Evolutionary conservation across 2,888 invertebrate species (phyloP).

Genomic region (Barypeithes pellucidus): DNA sequence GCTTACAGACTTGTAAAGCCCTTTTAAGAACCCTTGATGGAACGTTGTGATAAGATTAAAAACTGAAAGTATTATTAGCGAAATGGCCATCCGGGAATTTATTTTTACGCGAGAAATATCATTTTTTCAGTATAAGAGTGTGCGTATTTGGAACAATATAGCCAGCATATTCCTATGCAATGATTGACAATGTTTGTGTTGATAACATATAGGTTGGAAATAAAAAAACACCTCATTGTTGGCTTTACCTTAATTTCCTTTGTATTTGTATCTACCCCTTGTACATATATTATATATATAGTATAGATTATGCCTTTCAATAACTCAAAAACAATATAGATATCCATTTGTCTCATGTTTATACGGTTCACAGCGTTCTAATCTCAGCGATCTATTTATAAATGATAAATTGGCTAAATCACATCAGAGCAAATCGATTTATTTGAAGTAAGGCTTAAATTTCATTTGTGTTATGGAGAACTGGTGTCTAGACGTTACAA

Average conservation of each 20-base stretch:
- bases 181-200: no score
- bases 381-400: slow-evolving; percentile 27
- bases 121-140: neutral
- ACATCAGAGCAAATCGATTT: slow-evolving; percentile 20
- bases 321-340: slow-evolving; percentile 2
- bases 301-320: neutral
- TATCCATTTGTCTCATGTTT: slow-evolving; percentile 1
- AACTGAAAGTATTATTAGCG: no score
- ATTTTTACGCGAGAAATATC: slow-evolving; percentile 9
- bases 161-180: no score
- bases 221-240: no score
- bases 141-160: no score
- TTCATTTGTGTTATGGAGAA: neutral
- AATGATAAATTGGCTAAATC: slow-evolving; percentile 23
- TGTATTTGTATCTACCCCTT: no score
- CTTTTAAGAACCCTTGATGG: no score
- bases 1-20: no score
- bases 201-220: no score
- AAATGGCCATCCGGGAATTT: neutral
- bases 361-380: neutral
- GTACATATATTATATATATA: slow-evolving; percentile 3
- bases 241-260: no score
- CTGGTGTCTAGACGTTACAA: neutral
- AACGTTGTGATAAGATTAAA: no score
- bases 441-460: neutral